These are phyloP conservation scores for Scalopus aquaticus DNA, from an alignment of 2,113 vertebrate genomes.

Conservation along the genomic window DNA sequence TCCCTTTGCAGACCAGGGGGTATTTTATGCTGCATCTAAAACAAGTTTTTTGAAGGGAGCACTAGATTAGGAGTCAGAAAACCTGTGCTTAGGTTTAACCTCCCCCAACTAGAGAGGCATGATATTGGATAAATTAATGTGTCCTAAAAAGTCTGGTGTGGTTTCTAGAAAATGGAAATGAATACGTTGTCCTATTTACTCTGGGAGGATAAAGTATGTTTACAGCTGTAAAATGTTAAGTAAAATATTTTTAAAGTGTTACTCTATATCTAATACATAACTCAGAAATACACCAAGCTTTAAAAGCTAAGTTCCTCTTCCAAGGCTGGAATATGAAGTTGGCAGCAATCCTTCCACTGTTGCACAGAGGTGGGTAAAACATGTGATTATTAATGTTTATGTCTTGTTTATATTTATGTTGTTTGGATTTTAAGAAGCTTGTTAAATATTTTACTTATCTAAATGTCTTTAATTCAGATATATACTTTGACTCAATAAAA, in stretches of 20 bases:
- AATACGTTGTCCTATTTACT: background rate
- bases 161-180: background rate
- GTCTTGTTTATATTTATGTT: background rate
- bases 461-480: background rate
- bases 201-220: background rate
- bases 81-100: background rate
- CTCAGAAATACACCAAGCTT: background rate
- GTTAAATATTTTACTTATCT: background rate
- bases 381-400: background rate
- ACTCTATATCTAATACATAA: background rate
- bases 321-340: background rate
- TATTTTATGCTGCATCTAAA: background rate
- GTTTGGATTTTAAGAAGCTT: background rate
- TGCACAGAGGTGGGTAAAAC: background rate
- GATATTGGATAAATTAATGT: background rate
- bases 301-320: background rate
- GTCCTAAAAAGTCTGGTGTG: background rate
- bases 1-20: background rate
- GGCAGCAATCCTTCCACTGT: background rate
- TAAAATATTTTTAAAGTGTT: background rate
- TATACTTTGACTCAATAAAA: conserved; percentile 19
- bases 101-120: background rate
- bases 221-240: background rate
- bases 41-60: fast-evolving
- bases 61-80: background rate